Percentiles rank a stretch among this genome's conserved stretches.
These are phyloP conservation scores for Urocynchramus pylzowi DNA, from an alignment of 2,113 vertebrate species.

Conservation along the genomic window DNA sequence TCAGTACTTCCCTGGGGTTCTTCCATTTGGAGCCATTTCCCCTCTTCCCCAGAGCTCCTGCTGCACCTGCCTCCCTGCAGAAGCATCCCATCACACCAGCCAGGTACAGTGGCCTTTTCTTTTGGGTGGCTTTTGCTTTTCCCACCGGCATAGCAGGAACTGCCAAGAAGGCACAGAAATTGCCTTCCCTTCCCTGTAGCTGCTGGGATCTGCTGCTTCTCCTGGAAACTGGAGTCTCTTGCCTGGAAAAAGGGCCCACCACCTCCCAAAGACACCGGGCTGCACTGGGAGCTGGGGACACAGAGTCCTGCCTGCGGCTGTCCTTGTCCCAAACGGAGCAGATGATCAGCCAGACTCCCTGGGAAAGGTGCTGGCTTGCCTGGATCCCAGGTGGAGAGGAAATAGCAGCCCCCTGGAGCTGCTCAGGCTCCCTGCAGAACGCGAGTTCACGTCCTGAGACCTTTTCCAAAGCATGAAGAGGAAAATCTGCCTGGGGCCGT, in stretches of 20 bases:
- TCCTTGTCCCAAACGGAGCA: neutral
- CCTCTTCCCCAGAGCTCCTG: neutral
- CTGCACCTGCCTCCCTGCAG: neutral
- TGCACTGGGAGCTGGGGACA: neutral
- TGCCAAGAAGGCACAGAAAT: neutral
- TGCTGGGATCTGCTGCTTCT: neutral
- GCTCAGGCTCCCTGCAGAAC: neutral
- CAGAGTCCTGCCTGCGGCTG: neutral
- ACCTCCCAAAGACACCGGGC: rapidly evolving
- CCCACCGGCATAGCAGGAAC: rapidly evolving
- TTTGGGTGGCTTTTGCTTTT: neutral
- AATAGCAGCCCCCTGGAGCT: rapidly evolving
- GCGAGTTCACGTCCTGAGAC: neutral
- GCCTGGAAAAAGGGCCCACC: neutral
- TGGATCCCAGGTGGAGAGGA: neutral
- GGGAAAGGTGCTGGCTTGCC: neutral
- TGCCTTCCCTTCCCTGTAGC: neutral
- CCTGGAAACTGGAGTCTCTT: neutral
- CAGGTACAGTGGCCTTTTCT: neutral
- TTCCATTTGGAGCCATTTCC: neutral
- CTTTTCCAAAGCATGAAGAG: neutral
- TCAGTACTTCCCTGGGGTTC: neutral
- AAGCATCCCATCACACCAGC: neutral
- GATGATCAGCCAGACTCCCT: neutral
- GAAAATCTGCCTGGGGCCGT: neutral